Percentiles rank a stretch among this genome's conserved stretches.
phyloP scores from a whole-genome alignment of 1,140 invertebrate species.

The Trichomalopsis sarcophagae region DNA sequence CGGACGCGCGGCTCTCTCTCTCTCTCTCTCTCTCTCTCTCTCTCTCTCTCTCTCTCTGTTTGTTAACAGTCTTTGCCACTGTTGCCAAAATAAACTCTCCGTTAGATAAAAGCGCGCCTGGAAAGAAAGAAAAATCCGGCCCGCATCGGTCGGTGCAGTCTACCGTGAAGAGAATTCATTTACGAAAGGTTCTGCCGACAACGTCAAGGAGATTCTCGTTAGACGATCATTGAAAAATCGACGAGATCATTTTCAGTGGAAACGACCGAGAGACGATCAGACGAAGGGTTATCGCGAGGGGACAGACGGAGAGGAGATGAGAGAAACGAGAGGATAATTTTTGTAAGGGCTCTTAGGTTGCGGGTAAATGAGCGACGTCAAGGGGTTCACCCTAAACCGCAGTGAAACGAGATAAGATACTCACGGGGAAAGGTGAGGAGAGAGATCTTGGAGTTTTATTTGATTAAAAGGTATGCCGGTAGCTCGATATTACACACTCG shows the following conservation, averaged over 20 bases:
- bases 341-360: constrained; percentile 14
- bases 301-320: neutral
- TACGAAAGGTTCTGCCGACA: no score
- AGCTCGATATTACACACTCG: neutral
- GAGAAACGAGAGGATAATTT: neutral
- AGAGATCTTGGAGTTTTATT: neutral
- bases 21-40: no score
- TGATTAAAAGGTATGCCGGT: neutral
- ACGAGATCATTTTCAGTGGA: no score
- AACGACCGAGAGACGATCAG: neutral
- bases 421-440: neutral
- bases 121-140: constrained; percentile 21
- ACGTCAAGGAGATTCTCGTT: no score
- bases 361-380: neutral
- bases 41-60: neutral
- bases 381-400: neutral
- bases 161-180: no score
- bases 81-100: constrained; percentile 39
- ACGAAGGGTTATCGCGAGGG: neutral
- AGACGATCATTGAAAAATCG: no score
- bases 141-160: no score
- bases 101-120: neutral
- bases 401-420: neutral
- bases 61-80: constrained; percentile 11
- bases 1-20: constrained; percentile 9